Base-by-base conservation (phyloP, 2,888 invertebrate species). In the Spicauda simplicius region DNA sequence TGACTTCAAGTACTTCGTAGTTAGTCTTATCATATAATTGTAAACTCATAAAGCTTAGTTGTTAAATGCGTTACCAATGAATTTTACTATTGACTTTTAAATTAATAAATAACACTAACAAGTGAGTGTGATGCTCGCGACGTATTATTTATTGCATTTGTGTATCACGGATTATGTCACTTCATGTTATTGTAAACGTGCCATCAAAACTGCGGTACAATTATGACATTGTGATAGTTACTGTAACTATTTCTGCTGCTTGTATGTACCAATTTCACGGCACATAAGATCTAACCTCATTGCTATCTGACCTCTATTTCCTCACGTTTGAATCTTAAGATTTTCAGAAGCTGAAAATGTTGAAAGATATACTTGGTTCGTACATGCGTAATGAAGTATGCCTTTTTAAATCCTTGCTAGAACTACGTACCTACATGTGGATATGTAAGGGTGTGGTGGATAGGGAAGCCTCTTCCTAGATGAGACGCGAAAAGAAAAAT, bases 11-110 rank as follows among this genome's bases (percentile, higher is more conserved):
- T 52, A 55, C 70, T 25, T 25, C 25, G 37, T 71, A 71, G 67
- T 69, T 72, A 73, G 72, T 71, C 25, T 25, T 74, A 74, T 70
- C 68, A 70, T 78, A 80, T 83, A 81, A 80, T 81, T 75, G 79
- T 88, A 84, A 83, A 85, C 81, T 88, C 80, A 79, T 83, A 86
- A 85, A 84, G 78, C 77, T 86, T 90, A 90, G 88, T 85, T 84
- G 69, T 84, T 87, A 85, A 83, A 85, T 85, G 87, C 83, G 92
- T 92, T 91, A 92, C 92, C 92, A 92, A 91, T 91, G 92, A 91
- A 86, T 88, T 90, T 87, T 84, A 85, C 66, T 71, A 72, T 71
- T 72, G 75, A 72, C 63, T 69, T 69, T 73, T 64, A 72, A 63
- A 68, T 65, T 50, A 62, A 52, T 62, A 61, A 65, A 50, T 66